phyloP scores from a whole-genome alignment of 2,888 invertebrate genomes.

The Drosophila aldrichi region DNA sequence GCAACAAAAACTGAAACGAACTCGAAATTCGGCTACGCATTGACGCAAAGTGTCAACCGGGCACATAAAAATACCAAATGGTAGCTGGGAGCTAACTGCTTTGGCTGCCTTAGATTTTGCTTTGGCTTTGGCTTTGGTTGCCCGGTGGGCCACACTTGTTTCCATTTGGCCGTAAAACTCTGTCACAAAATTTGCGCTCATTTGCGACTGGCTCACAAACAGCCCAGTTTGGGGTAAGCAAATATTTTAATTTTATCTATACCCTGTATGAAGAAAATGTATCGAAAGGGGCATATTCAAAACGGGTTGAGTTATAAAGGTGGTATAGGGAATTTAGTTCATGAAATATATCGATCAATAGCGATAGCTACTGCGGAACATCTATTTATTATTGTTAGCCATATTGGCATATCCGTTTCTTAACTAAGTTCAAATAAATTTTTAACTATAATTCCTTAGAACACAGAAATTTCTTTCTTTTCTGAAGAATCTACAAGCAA shows the following conservation, averaged over 20 bases:
- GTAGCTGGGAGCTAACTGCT: conserved; percentile 11
- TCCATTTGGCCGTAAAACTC: conserved; percentile 43
- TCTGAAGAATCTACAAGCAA: no score
- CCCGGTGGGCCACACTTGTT: conserved; percentile 60
- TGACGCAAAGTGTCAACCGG: conserved; percentile 53
- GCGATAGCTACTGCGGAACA: no score
- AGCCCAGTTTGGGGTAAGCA: conserved; percentile 30
- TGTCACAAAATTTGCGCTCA: conserved; percentile 15
- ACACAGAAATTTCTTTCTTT: no score
- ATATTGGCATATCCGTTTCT: no score
- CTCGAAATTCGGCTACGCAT: conserved; percentile 30
- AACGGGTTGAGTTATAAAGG: background rate
- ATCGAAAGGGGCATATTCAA: background rate
- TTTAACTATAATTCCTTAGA: no score
- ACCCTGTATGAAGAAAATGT: background rate
- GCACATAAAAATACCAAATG: conserved; percentile 46
- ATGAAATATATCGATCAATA: no score
- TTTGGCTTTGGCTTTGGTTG: background rate
- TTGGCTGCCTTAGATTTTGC: background rate
- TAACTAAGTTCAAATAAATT: no score
- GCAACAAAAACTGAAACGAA: conserved; percentile 26
- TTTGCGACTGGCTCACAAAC: conserved; percentile 39
- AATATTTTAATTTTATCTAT: conserved; percentile 17
- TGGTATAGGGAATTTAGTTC: no score
- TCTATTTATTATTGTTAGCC: no score